phyloP scores from a whole-genome alignment of 1,140 invertebrate species.

The Phocides pigmalion region DNA sequence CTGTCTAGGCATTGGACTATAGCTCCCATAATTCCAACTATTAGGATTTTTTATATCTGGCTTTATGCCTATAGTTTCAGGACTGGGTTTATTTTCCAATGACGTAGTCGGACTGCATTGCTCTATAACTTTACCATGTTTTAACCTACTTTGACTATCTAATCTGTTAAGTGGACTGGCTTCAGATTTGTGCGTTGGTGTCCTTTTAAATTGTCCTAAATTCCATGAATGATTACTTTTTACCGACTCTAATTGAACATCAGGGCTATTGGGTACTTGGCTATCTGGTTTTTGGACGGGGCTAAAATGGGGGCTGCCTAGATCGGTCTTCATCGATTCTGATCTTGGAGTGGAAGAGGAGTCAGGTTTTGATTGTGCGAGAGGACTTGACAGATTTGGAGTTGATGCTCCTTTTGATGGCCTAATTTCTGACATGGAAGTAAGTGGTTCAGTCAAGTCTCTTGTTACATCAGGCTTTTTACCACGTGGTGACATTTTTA shows the following conservation, averaged over 20 bases:
- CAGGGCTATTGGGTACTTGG: constrained; percentile 74
- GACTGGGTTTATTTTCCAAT: constrained; percentile 73
- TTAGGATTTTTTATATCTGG: constrained; percentile 75
- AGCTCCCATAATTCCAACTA: constrained; percentile 74
- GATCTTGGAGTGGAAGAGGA: constrained; percentile 76
- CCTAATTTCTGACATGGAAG: constrained; percentile 45
- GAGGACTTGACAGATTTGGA: constrained; percentile 69
- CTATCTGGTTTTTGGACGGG: constrained; percentile 77
- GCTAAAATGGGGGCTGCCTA: constrained; percentile 74
- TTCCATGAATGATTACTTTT: constrained; percentile 71
- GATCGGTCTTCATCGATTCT: constrained; percentile 64
- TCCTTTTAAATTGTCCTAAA: constrained; percentile 72
- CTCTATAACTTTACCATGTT: constrained; percentile 69
- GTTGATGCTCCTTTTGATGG: constrained; percentile 51
- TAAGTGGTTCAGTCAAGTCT: constrained; percentile 45
- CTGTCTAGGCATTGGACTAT: constrained; percentile 77
- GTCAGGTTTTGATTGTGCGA: constrained; percentile 71
- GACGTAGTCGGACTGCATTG: constrained; percentile 79
- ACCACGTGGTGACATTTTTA: constrained; percentile 53
- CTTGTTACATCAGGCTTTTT: constrained; percentile 52
- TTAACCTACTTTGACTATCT: constrained; percentile 69
- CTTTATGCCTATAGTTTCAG: constrained; percentile 65
- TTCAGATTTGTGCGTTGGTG: constrained; percentile 74
- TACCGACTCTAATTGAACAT: constrained; percentile 61
- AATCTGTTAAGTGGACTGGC: constrained; percentile 75